Evolutionary conservation across 2,113 vertebrate species (phyloP), one percentile per base, ranked within the genome.

Genomic region (Rhineura floridana): DNA sequence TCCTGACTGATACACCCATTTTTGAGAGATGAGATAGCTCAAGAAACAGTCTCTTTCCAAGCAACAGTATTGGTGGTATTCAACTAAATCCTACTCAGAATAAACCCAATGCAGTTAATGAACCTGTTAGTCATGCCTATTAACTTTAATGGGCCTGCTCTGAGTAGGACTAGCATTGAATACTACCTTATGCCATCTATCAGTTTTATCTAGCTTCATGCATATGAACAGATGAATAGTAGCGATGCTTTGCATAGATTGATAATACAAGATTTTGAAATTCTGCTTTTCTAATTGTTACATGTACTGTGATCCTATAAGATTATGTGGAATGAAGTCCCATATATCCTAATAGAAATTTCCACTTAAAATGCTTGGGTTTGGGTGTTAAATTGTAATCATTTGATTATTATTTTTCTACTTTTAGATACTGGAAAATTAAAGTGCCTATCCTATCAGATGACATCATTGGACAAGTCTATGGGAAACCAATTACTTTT

Each of bases 351-450:
- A 65, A 65, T 67, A 70, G 67, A 70, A 70, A 52, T 33, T 78
- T 78, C 6, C 46, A 78, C n/a, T 33, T 78, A 52, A 48, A 25
- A 78, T 52, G 44, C 9, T 59, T 59, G 55, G n/a, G 36, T 21
- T 80, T 80, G 33, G 48, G 9, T 19, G 17, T 36, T 79, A 55
- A 25, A 25, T 11, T 39, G 36, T 55, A 69, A 36, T 48, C n/a
- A 39, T 50, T 23, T 48, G 67, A 25, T 13, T 23, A 7, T 80
- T 15, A n/a, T 44, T 63, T 44, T 65, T 77, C 81, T 77, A 33
- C 83, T 79, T 69, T 88, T 81, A 96, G 94, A 91, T 62, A 87
- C 83, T 93, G 91, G 94, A 17, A 10, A 44, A 0, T 94, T 1
- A 0, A 10, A 0, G 0, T 93, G 55, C 90, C 92, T 73, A 75